Evolutionary conservation across 2,113 vertebrate genomes (phyloP).

Genomic region (Puntigrus tetrazona): DNA sequence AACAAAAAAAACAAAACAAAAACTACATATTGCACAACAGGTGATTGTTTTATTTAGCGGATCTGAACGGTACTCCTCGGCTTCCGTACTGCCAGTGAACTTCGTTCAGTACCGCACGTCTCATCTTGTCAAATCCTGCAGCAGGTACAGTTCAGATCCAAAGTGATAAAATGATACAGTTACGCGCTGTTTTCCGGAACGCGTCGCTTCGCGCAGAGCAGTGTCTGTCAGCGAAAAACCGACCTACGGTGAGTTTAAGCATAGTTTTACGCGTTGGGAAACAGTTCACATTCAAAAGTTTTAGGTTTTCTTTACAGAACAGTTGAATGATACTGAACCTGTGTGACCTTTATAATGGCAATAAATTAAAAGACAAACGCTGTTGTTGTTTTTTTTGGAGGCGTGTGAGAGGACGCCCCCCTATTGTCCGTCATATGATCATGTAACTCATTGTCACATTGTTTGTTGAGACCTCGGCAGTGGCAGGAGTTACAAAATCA

Average conservation of each 20-base stretch:
- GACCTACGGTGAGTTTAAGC: constrained; percentile 19
- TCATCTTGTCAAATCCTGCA: background rate
- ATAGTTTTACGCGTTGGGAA: background rate
- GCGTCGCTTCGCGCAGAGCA: background rate
- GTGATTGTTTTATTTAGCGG: background rate
- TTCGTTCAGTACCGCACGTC: background rate
- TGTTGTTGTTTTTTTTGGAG: background rate
- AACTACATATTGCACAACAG: background rate
- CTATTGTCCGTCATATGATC: background rate
- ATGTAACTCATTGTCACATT: background rate
- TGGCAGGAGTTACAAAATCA: constrained; percentile 2
- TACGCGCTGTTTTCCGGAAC: background rate
- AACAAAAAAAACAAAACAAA: no score
- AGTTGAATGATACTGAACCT: background rate
- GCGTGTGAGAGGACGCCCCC: background rate
- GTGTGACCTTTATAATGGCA: background rate
- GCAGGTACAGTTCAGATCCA: background rate
- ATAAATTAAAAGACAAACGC: background rate
- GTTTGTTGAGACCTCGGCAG: background rate
- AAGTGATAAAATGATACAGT: constrained; percentile 10
- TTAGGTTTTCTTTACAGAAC: background rate
- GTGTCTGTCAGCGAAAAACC: background rate
- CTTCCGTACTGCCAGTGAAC: constrained; percentile 31
- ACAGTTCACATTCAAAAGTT: background rate
- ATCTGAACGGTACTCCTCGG: background rate